A percentile compares a stretch with the other conserved stretches of the same genome.
Evolutionary conservation across 2,113 vertebrate genomes (phyloP).

Genomic region (Cichladusa arquata): DNA sequence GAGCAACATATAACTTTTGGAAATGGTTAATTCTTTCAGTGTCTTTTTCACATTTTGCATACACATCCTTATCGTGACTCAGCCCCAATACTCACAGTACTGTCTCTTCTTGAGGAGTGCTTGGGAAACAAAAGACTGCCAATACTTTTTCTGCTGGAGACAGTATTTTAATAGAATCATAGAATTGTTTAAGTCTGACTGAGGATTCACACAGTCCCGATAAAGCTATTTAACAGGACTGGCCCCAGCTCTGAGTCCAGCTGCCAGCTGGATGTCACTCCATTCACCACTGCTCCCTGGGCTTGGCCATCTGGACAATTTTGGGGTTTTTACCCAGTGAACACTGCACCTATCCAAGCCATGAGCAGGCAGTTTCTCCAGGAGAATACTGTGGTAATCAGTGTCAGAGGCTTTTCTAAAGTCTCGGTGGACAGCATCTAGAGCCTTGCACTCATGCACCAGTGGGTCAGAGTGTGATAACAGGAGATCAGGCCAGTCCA

Average conservation of each 20-base stretch:
- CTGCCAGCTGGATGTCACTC: background rate
- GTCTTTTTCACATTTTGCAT: background rate
- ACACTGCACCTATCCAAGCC: background rate
- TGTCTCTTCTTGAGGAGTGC: background rate
- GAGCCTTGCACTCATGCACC: background rate
- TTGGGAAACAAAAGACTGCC: background rate
- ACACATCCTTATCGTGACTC: background rate
- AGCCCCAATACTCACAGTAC: background rate
- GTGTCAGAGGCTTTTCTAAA: background rate
- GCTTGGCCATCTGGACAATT: rapidly evolving
- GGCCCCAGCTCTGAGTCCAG: background rate
- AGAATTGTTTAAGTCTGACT: background rate
- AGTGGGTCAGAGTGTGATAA: background rate
- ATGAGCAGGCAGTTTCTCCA: background rate
- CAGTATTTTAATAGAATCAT: background rate
- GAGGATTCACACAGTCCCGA: too few species aligned
- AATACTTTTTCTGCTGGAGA: background rate
- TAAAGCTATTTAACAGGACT: background rate
- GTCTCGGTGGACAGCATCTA: rapidly evolving
- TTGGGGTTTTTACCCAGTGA: background rate
- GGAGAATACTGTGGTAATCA: too few species aligned
- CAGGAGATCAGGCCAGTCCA: background rate
- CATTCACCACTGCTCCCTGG: background rate
- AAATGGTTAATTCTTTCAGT: background rate
- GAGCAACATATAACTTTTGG: background rate